These are phyloP conservation scores for Megalopta genalis DNA, from an alignment of 1,140 invertebrate species.

Conservation along the genomic window DNA sequence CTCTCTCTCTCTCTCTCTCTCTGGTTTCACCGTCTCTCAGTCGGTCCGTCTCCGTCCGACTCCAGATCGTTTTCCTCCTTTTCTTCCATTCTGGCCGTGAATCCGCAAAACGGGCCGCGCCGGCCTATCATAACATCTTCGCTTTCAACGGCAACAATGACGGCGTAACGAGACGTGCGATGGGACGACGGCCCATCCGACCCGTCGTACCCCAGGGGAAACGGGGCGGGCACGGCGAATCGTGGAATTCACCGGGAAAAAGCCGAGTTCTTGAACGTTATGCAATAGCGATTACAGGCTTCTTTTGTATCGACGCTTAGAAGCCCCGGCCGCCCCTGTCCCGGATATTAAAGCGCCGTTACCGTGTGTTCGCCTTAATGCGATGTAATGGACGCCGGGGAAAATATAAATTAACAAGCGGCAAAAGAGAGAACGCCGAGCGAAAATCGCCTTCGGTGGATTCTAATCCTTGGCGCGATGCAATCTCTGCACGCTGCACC, in stretches of 20 bases:
- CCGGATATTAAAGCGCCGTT: neutral
- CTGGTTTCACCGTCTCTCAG: too few species aligned
- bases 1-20: neutral
- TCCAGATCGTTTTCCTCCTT: neutral
- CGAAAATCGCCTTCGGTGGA: neutral
- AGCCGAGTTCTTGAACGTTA: neutral
- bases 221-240: neutral
- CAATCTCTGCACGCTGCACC: neutral
- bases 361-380: neutral
- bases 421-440: neutral
- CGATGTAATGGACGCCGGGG: neutral
- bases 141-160: constrained; percentile 57
- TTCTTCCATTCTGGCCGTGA: constrained; percentile 12
- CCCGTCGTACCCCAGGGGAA: neutral
- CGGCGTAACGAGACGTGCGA: constrained; percentile 56
- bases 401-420: neutral
- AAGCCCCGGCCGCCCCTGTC: neutral
- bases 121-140: constrained; percentile 62
- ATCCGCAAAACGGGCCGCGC: constrained; percentile 45
- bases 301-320: neutral
- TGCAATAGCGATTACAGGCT: neutral
- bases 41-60: too few species aligned
- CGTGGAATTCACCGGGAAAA: neutral
- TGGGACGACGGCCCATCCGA: constrained; percentile 29
- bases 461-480: neutral